Evolutionary conservation across 2,888 invertebrate genomes (phyloP), one percentile per base, ranked within the genome.

Genomic region (Zaprionus lineosus): DNA sequence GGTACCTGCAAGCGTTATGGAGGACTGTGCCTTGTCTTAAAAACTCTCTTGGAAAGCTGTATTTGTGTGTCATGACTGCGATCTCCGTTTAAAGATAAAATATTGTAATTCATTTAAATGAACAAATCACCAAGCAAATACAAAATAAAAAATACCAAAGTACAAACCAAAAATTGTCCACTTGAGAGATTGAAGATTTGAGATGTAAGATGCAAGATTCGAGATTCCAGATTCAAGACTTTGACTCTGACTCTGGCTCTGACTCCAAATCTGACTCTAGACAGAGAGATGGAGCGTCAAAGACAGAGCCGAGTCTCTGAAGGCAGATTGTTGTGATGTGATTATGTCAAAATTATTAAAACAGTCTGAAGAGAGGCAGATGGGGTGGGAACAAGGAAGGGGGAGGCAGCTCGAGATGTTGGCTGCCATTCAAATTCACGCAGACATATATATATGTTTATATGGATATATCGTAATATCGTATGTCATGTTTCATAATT

Each of bases 301-400:
- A 44, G 60, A 53, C 61, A 64, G 58, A 75, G 75, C 55, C 34
- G 57, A 73, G 63, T 52, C 51, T 69, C 28, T 29, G 50, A 50
- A 55, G 47, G 31, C 46, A 82, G 81, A 86, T 82, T 71, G 78
- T 64, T 77, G 81, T 86, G 86, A 84, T 84, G 84, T 82, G 81
- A 82, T 82, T 82, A 82, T 61, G 86, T 82, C 81, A 86, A 82
- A 82, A 86, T 82, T 82, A 82, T 82, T 82, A 82, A 82, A 82
- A 84, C 81, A 82, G 81, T 84, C 81, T 86, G 59, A 51, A 58
- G 33, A 18, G 47, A 60, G n/a, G n/a, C n/a, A n/a, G n/a, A n/a
- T n/a, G n/a, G n/a, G n/a, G n/a, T n/a, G n/a, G n/a, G n/a, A 63
- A 59, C 52, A 40, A 11, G 14, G n/a, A n/a, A n/a, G n/a, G n/a